Conservation (phyloP, 2,113 vertebrate genomes). For the Ornithorhynchus anatinus region DNA sequence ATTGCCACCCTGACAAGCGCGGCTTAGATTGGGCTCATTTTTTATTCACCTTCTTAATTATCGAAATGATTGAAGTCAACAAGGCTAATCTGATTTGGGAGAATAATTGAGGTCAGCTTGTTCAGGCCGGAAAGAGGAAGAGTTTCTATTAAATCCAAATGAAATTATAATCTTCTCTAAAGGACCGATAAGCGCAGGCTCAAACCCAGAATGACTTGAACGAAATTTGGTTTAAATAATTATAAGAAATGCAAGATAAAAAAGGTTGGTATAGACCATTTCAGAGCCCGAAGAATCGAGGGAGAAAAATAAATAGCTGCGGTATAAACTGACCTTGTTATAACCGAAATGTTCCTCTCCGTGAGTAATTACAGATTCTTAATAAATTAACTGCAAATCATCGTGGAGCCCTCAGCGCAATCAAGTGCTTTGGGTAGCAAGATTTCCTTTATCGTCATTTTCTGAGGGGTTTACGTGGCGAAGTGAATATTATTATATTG, state of each 20-base stretch:
- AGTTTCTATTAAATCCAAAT: slow-evolving; percentile 45
- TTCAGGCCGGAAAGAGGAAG: slow-evolving; percentile 37
- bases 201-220: slow-evolving; percentile 31
- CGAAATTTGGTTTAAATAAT: slow-evolving; percentile 26
- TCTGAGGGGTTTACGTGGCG: not conserved
- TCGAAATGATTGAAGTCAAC: slow-evolving; percentile 59
- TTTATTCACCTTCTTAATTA: slow-evolving; percentile 56
- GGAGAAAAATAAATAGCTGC: slow-evolving; percentile 23
- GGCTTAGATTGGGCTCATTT: slow-evolving; percentile 30
- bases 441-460: not conserved
- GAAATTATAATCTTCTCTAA: slow-evolving; percentile 52
- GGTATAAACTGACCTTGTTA: slow-evolving; percentile 10
- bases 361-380: slow-evolving; percentile 45
- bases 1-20: slow-evolving; percentile 15
- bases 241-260: slow-evolving; percentile 34
- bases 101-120: slow-evolving; percentile 69
- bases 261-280: not conserved
- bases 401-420: not conserved
- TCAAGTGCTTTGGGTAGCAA: slow-evolving; percentile 1
- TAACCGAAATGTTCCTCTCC: slow-evolving; percentile 15
- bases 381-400: slow-evolving; percentile 39
- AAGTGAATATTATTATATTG: not conserved
- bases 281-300: slow-evolving; percentile 15
- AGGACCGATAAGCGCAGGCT: slow-evolving; percentile 40
- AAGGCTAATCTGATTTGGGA: slow-evolving; percentile 70